Base-by-base conservation (phyloP, 2,888 invertebrate genomes). In the Ornithoptera alexandrae region DNA sequence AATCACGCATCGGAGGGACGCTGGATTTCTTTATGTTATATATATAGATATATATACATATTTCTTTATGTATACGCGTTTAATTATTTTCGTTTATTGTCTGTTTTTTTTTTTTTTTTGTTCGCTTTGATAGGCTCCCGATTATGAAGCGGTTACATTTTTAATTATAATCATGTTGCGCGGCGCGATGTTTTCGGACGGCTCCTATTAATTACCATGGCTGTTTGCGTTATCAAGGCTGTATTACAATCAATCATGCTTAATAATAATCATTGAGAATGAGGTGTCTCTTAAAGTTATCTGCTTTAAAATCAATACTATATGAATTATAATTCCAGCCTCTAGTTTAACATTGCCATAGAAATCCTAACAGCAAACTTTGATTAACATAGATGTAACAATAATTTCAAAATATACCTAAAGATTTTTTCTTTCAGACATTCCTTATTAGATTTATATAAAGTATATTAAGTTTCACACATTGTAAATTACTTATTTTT, bases 1-100 rank as follows among this genome's bases (percentile, higher is more conserved):
- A 89, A 90, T 91, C 90, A 89, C 84, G 84, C 84, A 84, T 83
- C 88, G 84, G 87, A 86, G 88, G 86, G 86, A 88, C 86, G 88
- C 88, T 89, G 88, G 88, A 88, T 87, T 88, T 85, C 30, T 30
- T 30, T 30, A 30, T 30, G 30, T 30, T 30, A 30, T 30, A 30
- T 30, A 30, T 30, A 30, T 30, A 30, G 30, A 30, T 30, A 30
- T 30, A 30, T 30, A 30, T 30, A 30, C 30, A 4, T 30, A 79
- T 86, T 89, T 87, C 87, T 85, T 84, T 87, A 81, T 86, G 85
- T 89, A 46, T 46, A 15, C 2, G 17, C 46, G 15, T 46, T 46
- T 46, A 88, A 89, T 89, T 89, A 86, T 86, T 84, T 84, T 78
- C 65, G 15, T 30, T 73, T 78, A 78, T 77, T 81, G 84, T 88